Evolutionary conservation across 1,140 invertebrate species (phyloP).

Genomic region (Cydia splendana): DNA sequence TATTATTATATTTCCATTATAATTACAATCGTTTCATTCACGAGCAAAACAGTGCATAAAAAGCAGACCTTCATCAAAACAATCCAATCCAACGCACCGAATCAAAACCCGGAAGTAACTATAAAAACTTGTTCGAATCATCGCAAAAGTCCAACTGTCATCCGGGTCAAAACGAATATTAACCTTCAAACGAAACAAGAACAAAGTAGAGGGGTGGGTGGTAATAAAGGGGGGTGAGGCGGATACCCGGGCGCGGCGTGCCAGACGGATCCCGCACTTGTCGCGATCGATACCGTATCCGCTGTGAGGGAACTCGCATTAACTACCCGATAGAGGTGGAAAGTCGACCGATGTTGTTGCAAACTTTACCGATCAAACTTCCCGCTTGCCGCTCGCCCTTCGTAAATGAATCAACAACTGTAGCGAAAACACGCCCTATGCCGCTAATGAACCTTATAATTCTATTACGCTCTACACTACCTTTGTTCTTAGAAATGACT

Average conservation of each 20-base stretch:
- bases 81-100: background rate
- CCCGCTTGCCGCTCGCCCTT: slow-evolving; percentile 48
- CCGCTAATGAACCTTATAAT: slow-evolving; percentile 23
- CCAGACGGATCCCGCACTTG: slow-evolving; percentile 74
- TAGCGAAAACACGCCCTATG: slow-evolving; percentile 39
- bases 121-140: slow-evolving; percentile 28
- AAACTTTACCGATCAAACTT: slow-evolving; percentile 74
- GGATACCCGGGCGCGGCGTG: slow-evolving; percentile 57
- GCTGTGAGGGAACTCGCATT: slow-evolving; percentile 70
- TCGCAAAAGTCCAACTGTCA: slow-evolving; percentile 40
- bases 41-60: background rate
- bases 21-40: background rate
- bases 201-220: slow-evolving; percentile 70
- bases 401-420: slow-evolving; percentile 54
- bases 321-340: slow-evolving; percentile 68
- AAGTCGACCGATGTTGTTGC: slow-evolving; percentile 74
- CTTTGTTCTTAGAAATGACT: slow-evolving; percentile 15
- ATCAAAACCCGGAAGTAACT: slow-evolving; percentile 21
- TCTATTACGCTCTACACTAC: slow-evolving; percentile 15
- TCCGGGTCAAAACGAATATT: slow-evolving; percentile 71
- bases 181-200: slow-evolving; percentile 79
- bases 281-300: slow-evolving; percentile 76
- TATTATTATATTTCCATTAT: no score
- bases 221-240: slow-evolving; percentile 53
- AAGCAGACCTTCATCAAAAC: background rate